phyloP scores from a whole-genome alignment of 2,888 invertebrate genomes.

The Andrena camellia region DNA sequence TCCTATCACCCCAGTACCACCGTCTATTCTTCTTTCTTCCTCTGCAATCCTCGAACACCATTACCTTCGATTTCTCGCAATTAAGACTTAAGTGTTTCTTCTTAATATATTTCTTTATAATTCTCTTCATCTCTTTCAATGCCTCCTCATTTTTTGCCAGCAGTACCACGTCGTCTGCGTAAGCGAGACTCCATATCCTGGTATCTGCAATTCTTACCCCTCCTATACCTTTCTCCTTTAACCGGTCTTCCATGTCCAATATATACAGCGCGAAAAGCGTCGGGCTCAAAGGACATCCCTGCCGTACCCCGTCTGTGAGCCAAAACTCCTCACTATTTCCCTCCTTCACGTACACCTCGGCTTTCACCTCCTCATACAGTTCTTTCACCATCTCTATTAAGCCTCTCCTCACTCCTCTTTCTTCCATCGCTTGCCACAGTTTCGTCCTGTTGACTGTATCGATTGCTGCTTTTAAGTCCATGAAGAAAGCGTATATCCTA shows the following conservation, averaged over 20 bases:
- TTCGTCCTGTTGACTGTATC: neutral
- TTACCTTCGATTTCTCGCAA: neutral
- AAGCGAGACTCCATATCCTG: neutral
- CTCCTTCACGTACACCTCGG: neutral
- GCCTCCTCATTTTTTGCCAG: neutral
- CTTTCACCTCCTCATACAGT: neutral
- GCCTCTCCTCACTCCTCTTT: neutral
- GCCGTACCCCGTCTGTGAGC: neutral
- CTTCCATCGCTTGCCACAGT: neutral
- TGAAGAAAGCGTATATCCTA: neutral
- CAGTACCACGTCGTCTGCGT: neutral
- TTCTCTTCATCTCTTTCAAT: neutral
- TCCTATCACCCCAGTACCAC: neutral
- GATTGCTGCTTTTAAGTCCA: constrained; percentile 5
- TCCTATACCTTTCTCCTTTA: neutral
- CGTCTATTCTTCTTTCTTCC: neutral
- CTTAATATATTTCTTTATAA: neutral
- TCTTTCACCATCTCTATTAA: neutral
- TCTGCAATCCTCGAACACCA: neutral
- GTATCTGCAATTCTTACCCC: neutral
- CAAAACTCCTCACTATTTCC: neutral
- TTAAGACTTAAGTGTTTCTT: neutral
- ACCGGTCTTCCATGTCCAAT: neutral
- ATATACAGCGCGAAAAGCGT: neutral
- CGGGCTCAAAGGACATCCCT: constrained; percentile 5